Percentiles rank a stretch among this genome's conserved stretches.
These are phyloP conservation scores for Scolopax bukidnonensis DNA, from an alignment of 2,797 vertebrate species.

Conservation along the genomic window DNA sequence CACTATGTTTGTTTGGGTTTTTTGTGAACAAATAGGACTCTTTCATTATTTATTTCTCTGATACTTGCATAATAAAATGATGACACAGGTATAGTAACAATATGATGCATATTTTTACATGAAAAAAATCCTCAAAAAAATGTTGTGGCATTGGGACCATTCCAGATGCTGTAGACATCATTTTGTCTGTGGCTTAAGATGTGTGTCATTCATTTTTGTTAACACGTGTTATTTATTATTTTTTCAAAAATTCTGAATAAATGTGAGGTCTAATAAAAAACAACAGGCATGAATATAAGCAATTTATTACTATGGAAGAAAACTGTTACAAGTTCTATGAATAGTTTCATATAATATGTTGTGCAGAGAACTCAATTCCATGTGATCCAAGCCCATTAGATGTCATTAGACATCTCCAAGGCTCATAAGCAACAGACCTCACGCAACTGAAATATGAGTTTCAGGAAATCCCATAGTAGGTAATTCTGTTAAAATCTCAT, in stretches of 20 bases:
- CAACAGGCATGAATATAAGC: neutral
- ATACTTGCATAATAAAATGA: constrained; percentile 25
- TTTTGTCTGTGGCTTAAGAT: neutral
- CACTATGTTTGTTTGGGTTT: neutral
- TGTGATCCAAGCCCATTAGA: neutral
- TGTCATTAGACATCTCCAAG: neutral
- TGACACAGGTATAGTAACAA: constrained; percentile 7
- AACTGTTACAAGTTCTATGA: neutral
- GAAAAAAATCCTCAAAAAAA: neutral
- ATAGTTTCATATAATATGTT: neutral
- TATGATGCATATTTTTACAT: constrained; percentile 7
- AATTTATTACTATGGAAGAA: neutral
- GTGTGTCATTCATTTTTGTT: neutral
- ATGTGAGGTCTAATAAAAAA: neutral
- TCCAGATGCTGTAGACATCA: neutral
- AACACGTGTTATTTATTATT: neutral
- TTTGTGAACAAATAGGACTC: constrained; percentile 21
- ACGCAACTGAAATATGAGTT: neutral
- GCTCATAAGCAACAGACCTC: neutral
- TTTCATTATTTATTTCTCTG: constrained; percentile 58
- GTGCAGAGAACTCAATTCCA: neutral
- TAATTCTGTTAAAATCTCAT: neutral
- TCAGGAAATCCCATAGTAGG: neutral
- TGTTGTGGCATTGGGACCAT: neutral
- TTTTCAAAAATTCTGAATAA: constrained; percentile 21